Percentiles rank a stretch among this genome's conserved stretches.
Evolutionary conservation across 2,888 invertebrate species (phyloP).

Genomic region (Chrysolina americana): DNA sequence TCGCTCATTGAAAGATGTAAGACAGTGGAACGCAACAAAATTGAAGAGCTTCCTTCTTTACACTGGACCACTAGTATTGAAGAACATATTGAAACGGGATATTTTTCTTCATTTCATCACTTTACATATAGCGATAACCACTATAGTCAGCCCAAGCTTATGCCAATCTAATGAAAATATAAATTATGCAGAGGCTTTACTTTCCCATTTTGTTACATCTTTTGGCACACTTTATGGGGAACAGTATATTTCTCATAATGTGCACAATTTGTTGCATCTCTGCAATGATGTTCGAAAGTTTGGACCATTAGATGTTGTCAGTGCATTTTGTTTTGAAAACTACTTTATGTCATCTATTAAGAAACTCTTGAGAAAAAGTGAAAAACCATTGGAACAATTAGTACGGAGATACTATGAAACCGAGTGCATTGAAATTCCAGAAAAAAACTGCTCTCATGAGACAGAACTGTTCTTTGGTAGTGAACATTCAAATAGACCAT

Average conservation of each 20-base stretch:
- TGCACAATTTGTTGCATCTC: constrained; percentile 21
- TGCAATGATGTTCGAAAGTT: constrained; percentile 2
- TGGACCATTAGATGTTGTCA: constrained; percentile 17
- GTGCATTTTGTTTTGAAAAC: constrained; percentile 27
- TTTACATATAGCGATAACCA: not conserved
- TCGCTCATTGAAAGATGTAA: not conserved
- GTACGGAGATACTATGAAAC: not conserved
- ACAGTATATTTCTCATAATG: constrained; percentile 27
- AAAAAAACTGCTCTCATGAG: not conserved
- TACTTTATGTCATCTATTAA: constrained; percentile 9
- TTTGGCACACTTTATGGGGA: constrained; percentile 15
- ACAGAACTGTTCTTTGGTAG: not conserved
- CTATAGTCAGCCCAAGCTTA: not conserved
- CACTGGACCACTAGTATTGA: not conserved
- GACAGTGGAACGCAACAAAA: constrained; percentile 6
- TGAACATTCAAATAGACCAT: not conserved
- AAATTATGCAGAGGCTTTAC: not conserved
- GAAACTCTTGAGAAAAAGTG: constrained; percentile 14
- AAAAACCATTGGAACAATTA: constrained; percentile 12
- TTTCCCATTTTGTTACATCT: constrained; percentile 17
- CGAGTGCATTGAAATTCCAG: not conserved
- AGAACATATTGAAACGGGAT: not conserved
- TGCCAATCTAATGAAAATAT: constrained; percentile 6
- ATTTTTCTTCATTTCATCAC: not conserved
- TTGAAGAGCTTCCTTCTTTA: not conserved